These are phyloP conservation scores for Lontra canadensis DNA, from an alignment of 2,113 vertebrate genomes.

Conservation along the genomic window DNA sequence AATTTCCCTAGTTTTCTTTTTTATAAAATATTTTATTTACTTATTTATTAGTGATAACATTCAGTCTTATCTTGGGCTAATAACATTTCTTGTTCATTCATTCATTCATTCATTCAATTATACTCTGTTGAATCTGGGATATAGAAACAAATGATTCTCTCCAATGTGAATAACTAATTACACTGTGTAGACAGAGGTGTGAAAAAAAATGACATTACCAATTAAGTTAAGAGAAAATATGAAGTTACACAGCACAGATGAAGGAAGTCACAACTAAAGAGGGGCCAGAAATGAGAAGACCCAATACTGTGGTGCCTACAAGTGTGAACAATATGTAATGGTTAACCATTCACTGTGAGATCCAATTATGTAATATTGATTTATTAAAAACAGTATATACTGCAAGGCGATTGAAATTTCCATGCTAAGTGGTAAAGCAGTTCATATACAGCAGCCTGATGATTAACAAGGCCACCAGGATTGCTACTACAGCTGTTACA, in stretches of 20 bases:
- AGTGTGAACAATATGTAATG: not conserved
- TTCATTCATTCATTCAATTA: not conserved
- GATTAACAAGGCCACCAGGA: not conserved
- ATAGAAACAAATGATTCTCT: not conserved
- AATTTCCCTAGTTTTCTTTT: not conserved
- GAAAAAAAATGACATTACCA: not conserved
- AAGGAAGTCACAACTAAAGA: not conserved
- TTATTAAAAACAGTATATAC: slow-evolving; percentile 26
- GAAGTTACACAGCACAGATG: not conserved
- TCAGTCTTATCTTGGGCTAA: not conserved
- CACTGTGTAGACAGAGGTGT: not conserved
- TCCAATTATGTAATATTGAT: not conserved
- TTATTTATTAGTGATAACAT: not conserved
- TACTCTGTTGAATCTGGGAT: not conserved
- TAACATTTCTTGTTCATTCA: not conserved
- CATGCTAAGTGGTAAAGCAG: not conserved
- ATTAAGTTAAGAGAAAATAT: slow-evolving; percentile 5
- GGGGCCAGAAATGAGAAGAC: not conserved
- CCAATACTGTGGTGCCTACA: not conserved
- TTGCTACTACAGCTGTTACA: not conserved
- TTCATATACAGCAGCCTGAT: not conserved
- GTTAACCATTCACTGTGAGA: not conserved
- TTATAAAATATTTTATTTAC: not conserved
- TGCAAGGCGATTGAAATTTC: slow-evolving; percentile 31
- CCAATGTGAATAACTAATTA: not conserved